Base-by-base conservation (phyloP, 2,797 vertebrate genomes). In the Coendou prehensilis region DNA sequence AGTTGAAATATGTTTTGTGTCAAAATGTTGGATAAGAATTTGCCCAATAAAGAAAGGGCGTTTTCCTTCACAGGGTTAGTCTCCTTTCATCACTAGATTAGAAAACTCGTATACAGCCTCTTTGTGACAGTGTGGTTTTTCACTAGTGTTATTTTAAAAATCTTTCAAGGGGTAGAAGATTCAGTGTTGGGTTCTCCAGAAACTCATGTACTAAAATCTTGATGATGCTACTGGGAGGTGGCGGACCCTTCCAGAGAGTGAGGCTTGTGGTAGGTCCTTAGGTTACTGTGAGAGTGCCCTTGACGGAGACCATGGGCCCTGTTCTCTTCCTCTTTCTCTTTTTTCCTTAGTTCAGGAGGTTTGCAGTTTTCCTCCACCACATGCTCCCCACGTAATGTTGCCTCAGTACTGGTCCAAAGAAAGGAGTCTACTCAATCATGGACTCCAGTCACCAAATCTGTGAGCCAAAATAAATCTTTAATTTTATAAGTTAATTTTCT, bases 61-160 rank as follows among this genome's bases (percentile, higher is more conserved):
- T 88, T 87, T 94, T 90, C 22, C 28, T 91, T 88, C 23, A 75
- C 22, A 92, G 76, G n/a, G 61, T 95, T 82, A 88, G 8, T 8
- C 4, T 78, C 15, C 87, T 15, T 37, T 28, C 78, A 30, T 63
- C 81, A 13, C 6, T 85, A 81, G n/a, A 64, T 89, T 85, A 57
- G 50, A 45, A 91, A 93, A 83, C 22, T 45, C 76, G 37, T 26
- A 23, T 59, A n/a, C 1, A 79, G 26, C 33, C 33, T 87, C 75
- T 93, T 75, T 57, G 84, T 41, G 50, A 45, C 54, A 78, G 10
- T n/a, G 54, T 71, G 2, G 4, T 86, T n/a, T 94, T 81, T 47
- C 1, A 84, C 54, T 50, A 85, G 4, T 69, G 28, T 26, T 59
- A 17, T 47, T 82, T 83, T 52, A 54, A 93, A 93, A 94, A 52